Evolutionary conservation across 1,140 invertebrate species (phyloP), one percentile per base, ranked within the genome.

Genomic region (Aricia agestis): DNA sequence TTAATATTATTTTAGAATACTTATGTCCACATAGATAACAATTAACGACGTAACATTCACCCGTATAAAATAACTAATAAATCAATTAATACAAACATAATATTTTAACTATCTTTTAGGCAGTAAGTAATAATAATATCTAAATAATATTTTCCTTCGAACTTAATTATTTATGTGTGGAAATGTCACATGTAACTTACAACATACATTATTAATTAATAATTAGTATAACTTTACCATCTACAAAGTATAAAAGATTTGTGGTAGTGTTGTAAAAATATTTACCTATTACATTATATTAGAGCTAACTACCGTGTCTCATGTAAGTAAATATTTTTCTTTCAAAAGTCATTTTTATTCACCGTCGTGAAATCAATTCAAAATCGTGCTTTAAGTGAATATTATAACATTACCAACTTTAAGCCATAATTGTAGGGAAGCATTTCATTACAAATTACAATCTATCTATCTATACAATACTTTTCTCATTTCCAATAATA

Each of bases 231-330:
- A 52, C 13, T 52, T 52, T 52, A 13, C 10, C 45, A 13, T 52
- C 45, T 52, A 52, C 45, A 52, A 52, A 52, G 45, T 52, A 52
- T 11, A 52, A 52, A 52, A 52, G 45, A 52, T 52, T 52, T 4
- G 45, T 13, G 45, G 45, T 52, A 52, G 45, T 52, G 45, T 52
- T 52, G 45, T 52, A 52, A 52, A 52, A 52, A 52, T 52, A 52
- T 52, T 52, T 52, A 52, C 45, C 11, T 52, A 52, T 52, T 52
- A 52, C 13, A 52, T 52, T 11, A 52, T 52, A 13, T 52, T 13
- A 9, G 45, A 52, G 10, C 45, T 52, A 52, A 52, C 45, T 52
- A 52, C 45, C 10, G 45, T 52, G 45, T 52, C 45, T 15, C 45
- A 52, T 52, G n/a, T n/a, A n/a, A 13, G 45, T 5, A 52, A 52